Evolutionary conservation across 53 echinoderm and acorn worm genomes (phyloP).

Genomic region (Crossaster papposus): DNA sequence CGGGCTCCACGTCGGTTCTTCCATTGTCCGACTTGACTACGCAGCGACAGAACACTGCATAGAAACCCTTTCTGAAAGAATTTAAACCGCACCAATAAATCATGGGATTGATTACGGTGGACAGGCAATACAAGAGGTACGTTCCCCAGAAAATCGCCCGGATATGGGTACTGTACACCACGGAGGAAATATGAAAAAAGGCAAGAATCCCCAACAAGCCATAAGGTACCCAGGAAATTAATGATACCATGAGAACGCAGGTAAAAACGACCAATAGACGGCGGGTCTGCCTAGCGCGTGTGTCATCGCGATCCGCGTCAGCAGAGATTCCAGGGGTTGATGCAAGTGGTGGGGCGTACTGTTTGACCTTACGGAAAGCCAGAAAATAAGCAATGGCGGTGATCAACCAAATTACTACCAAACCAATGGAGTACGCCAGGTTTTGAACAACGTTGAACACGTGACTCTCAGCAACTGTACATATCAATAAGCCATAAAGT

Average conservation of each 20-base stretch:
- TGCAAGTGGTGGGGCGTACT: slow-evolving; percentile 4
- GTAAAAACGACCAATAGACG: not conserved
- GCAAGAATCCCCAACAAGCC: not conserved
- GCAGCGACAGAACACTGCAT: not conserved
- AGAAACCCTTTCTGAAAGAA: not conserved
- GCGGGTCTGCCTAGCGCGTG: not conserved
- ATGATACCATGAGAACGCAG: not conserved
- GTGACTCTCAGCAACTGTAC: no score
- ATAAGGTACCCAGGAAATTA: not conserved
- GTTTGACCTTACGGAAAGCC: not conserved
- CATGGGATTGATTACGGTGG: not conserved
- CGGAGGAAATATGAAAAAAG: not conserved
- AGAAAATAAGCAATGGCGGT: not conserved
- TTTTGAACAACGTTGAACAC: no score
- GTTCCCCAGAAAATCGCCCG: not conserved
- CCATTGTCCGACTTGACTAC: not conserved
- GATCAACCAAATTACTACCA: not conserved
- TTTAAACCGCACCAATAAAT: slow-evolving; percentile 1
- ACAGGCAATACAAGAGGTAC: not conserved
- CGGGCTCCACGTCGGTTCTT: not conserved
- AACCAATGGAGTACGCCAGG: not conserved
- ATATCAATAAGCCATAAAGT: not conserved
- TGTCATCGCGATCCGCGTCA: no score
- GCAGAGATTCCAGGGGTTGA: not conserved
- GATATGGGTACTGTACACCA: not conserved